Base-by-base conservation (phyloP, 2,797 vertebrate species). In the Emys orbicularis region DNA sequence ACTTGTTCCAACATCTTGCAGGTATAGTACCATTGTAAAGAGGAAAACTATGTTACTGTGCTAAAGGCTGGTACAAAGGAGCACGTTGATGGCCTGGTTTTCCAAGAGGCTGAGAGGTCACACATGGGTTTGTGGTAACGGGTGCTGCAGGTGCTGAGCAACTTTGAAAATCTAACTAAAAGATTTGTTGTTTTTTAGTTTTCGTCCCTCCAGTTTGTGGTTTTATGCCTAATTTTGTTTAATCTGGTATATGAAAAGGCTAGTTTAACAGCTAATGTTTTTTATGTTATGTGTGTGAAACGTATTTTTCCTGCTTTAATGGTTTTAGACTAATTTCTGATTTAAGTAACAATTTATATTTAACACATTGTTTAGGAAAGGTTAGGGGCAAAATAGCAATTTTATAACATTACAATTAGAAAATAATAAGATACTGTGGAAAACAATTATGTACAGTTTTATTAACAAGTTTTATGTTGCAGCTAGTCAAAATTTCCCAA, bases 1-100 rank as follows among this genome's bases (percentile, higher is more conserved):
- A 81, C 3, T 0, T 65, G 27, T 3, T 72, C 19, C n/a, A 72
- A 19, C 8, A 41, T 72, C 19, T 72, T 23, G n/a, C 65, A 37
- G n/a, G 19, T 72, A 37, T 21, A 2, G 2, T 47, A 91, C 31
- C 61, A 41, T 88, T 89, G 37, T 65, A 92, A 97, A 96, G 94
- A 92, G 97, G 91, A 94, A 88, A 96, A 89, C n/a, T 88, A 21
- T 0, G 1, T 37, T 23, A 65, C 81, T 52, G 83, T 88, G 53
- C 47, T 74, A 79, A 85, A 92, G 57, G 61, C 4, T 84, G 34
- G 0, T 80, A 5, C 47, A 81, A 49, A 94, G 49, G 83, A 90
- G 79, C 83, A 87, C 84, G 3, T 50, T 84, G 92, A 52, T 2
- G 0, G 31, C 54, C 57, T n/a, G 59, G 49, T 21, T 49, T 44